These are phyloP conservation scores for Drosophila demipolita DNA, from an alignment of 2,888 invertebrate species.

Conservation along the genomic window DNA sequence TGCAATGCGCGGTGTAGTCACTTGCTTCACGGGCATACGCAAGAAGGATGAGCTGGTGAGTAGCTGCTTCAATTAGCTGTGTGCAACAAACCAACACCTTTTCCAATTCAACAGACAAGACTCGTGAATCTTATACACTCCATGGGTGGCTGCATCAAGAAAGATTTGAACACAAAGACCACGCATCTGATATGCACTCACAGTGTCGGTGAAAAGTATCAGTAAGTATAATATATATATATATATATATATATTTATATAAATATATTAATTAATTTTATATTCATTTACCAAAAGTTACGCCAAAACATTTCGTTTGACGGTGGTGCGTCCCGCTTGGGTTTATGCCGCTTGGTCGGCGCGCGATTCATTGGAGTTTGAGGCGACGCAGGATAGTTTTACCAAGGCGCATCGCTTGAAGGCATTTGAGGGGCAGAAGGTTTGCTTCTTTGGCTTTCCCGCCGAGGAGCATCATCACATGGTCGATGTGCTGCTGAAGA, in stretches of 20 bases:
- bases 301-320: constrained; percentile 95
- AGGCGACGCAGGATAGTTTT: constrained; percentile 89
- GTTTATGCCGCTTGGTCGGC: constrained; percentile 94
- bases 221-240: constrained; percentile 83
- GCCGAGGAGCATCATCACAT: constrained; percentile 96
- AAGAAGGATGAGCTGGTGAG: constrained; percentile 94
- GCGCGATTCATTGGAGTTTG: constrained; percentile 89
- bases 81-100: not conserved
- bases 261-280: not conserved
- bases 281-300: constrained; percentile 85
- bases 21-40: constrained; percentile 96
- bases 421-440: constrained; percentile 94
- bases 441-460: constrained; percentile 96
- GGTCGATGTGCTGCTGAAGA: constrained; percentile 94
- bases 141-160: constrained; percentile 98
- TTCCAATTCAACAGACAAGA: constrained; percentile 88
- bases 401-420: constrained; percentile 91
- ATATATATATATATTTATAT: no score
- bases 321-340: constrained; percentile 95
- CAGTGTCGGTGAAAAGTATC: constrained; percentile 96
- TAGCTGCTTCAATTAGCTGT: constrained; percentile 18
- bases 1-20: constrained; percentile 94
- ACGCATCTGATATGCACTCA: constrained; percentile 97
- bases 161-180: constrained; percentile 94
- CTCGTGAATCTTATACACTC: constrained; percentile 96